Evolutionary conservation across 2,113 vertebrate species (phyloP), one percentile per base, ranked within the genome.

Genomic region (Oryctolagus cuniculus): DNA sequence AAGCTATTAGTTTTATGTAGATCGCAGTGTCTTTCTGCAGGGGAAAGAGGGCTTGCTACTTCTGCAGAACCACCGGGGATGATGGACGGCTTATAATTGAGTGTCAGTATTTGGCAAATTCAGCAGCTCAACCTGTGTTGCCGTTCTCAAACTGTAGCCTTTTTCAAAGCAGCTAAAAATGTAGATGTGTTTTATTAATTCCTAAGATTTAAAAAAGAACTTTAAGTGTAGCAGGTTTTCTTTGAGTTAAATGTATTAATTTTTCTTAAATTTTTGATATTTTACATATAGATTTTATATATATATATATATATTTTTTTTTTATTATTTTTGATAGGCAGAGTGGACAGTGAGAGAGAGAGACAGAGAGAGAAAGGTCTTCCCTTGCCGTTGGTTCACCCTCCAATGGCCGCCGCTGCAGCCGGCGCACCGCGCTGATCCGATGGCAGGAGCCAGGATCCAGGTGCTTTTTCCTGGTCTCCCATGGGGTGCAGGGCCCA

Each of bases 1-100:
- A 94, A 89, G 83, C 81, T 85, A 4, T 89, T 95, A 84, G 75
- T 91, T 95, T 63, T 81, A 1, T 85, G 38, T 85, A 58, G 77
- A 51, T 91, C 11, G 12, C 36, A 91, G 72, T 53, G 83, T 86
- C 61, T 96, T 38, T 95, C 85, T 80, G 38, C 53, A 27, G 58
- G n/a, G 78, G 49, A 58, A 67, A 22, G 77, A 58, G 81, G 74
- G 44, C 74, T 34, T 10, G 7, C 63, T 70, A 90, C 88, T 83
- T 79, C 53, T 94, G 49, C 22, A 63, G 75, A 91, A 36, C 84
- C 84, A 70, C 90, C 13, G 34, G 58, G 17, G 38, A 79, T 69
- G 89, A 83, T 67, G 51, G 83, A 27, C 53, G 69, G n/a, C 38
- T 91, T 44, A 12, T 90, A 79, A 73, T 63, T 84, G 44, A 29